These are phyloP conservation scores for Martes martes DNA, from an alignment of 2,113 vertebrate species.

Conservation along the genomic window DNA sequence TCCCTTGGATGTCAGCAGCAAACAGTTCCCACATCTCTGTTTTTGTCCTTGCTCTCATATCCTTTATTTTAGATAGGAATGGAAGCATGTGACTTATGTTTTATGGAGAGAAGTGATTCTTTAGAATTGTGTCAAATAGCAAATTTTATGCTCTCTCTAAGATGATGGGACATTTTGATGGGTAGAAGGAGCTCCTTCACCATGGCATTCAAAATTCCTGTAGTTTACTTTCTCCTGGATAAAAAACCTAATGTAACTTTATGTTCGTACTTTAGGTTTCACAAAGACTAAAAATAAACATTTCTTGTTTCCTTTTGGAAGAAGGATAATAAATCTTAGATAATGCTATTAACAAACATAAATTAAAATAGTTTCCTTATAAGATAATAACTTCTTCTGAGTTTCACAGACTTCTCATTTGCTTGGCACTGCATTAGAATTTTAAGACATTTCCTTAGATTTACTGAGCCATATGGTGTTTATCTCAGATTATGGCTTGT, in stretches of 20 bases:
- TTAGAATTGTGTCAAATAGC: neutral
- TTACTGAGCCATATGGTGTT: conserved; percentile 63
- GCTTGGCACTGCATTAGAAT: conserved; percentile 28
- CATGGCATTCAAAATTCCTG: neutral
- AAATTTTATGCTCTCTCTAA: neutral
- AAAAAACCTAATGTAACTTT: neutral
- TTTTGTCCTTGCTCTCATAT: neutral
- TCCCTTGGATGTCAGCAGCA: neutral
- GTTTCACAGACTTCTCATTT: conserved; percentile 32
- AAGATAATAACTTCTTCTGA: neutral
- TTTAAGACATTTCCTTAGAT: conserved; percentile 64
- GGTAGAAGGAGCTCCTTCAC: neutral
- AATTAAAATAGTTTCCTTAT: neutral
- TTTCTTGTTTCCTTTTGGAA: neutral
- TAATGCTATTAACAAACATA: neutral
- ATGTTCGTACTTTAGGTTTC: neutral
- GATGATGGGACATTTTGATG: neutral
- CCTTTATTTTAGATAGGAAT: neutral
- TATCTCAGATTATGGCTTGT: conserved; percentile 50
- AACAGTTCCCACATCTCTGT: neutral
- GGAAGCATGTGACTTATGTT: neutral
- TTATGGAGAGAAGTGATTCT: neutral
- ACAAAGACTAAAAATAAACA: neutral
- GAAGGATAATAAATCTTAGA: neutral
- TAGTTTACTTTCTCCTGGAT: neutral